phyloP scores from a whole-genome alignment of 1,140 invertebrate species.

The Drosophila setifemur region DNA sequence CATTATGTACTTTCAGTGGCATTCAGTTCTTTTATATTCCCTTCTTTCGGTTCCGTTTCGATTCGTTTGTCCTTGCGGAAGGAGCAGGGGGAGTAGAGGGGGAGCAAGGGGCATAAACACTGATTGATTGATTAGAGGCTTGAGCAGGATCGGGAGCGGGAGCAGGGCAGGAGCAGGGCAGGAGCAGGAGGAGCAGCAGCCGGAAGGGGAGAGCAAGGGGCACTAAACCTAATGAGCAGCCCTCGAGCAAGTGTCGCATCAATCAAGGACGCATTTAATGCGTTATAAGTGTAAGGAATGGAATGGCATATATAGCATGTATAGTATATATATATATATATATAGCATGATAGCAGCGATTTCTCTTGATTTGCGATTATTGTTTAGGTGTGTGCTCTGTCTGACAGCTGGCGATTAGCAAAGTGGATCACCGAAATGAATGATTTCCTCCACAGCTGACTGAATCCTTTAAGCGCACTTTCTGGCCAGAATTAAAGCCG shows the following conservation, averaged over 20 bases:
- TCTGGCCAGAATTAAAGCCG: slow-evolving; percentile 17
- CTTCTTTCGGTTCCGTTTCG: slow-evolving; percentile 8
- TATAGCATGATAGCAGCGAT: slow-evolving; percentile 48
- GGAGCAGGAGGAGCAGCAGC: slow-evolving; percentile 8
- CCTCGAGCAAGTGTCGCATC: slow-evolving; percentile 78
- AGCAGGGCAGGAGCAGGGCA: background rate
- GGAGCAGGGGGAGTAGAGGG: background rate
- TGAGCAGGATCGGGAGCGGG: slow-evolving; percentile 15
- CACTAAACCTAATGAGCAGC: slow-evolving; percentile 78
- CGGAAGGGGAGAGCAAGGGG: slow-evolving; percentile 14
- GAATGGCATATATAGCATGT: background rate
- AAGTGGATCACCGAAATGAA: slow-evolving; percentile 71
- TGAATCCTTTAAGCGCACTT: slow-evolving; percentile 42
- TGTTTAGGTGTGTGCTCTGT: slow-evolving; percentile 56
- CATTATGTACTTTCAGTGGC: slow-evolving; percentile 54
- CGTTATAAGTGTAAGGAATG: slow-evolving; percentile 62
- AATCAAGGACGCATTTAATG: slow-evolving; percentile 78
- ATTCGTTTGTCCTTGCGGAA: slow-evolving; percentile 44
- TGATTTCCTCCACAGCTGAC: slow-evolving; percentile 41
- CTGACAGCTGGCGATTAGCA: slow-evolving; percentile 75
- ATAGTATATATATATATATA: background rate
- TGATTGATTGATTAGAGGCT: slow-evolving; percentile 80
- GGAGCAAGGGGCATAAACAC: slow-evolving; percentile 60
- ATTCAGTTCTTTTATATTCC: slow-evolving; percentile 32
- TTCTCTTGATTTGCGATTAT: slow-evolving; percentile 78